Evolutionary conservation across 2,797 vertebrate genomes (phyloP).

Genomic region (Tamandua tetradactyla): DNA sequence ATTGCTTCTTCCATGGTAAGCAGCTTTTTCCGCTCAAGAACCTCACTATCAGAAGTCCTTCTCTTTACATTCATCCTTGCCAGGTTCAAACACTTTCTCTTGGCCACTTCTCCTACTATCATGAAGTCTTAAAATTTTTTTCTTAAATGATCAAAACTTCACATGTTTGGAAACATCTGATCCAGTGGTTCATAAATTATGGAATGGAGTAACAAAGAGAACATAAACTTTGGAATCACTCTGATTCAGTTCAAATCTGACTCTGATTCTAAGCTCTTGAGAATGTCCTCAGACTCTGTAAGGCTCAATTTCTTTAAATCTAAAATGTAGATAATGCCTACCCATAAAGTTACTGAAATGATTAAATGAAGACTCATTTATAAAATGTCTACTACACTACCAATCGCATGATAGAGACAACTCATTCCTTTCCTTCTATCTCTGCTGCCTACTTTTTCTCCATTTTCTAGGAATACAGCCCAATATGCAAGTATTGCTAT

Average conservation of each 20-base stretch:
- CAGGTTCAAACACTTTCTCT: neutral
- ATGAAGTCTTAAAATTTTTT: neutral
- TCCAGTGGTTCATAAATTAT: neutral
- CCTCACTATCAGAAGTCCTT: neutral
- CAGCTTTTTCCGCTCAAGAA: neutral
- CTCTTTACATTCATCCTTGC: neutral
- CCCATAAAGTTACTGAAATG: neutral
- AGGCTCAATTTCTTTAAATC: neutral
- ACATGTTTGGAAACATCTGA: neutral
- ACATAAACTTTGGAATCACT: neutral
- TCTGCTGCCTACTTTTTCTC: neutral
- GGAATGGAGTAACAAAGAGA: neutral
- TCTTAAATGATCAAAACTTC: neutral
- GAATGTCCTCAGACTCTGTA: neutral
- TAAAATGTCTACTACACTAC: neutral
- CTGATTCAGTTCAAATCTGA: neutral
- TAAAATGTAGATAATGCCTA: neutral
- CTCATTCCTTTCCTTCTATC: neutral
- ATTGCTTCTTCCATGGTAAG: neutral
- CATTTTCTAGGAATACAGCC: neutral
- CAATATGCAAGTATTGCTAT: neutral
- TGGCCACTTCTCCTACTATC: neutral
- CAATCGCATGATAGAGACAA: neutral
- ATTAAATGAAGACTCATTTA: neutral
- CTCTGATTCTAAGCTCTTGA: neutral